These are phyloP conservation scores for Malurus melanocephalus DNA, from an alignment of 2,113 vertebrate species.

Conservation along the genomic window DNA sequence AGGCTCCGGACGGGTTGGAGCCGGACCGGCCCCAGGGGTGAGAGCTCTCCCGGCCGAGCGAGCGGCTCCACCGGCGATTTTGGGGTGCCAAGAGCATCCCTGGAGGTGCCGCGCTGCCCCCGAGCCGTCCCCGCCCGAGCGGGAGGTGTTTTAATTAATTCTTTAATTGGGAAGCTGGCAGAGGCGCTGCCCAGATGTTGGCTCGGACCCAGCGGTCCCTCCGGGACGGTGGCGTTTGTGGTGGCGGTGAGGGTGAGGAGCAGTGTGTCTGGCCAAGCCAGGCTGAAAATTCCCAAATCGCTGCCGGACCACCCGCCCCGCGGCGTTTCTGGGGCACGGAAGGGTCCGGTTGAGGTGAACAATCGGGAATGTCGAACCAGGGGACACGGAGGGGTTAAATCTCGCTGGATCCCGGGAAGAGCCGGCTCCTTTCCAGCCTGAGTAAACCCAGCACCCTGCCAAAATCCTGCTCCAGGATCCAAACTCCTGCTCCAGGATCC, in stretches of 20 bases:
- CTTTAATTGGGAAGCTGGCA: neutral
- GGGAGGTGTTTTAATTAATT: neutral
- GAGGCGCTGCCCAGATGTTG: neutral
- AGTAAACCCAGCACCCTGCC: neutral
- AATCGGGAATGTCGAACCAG: neutral
- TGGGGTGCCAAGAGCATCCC: neutral
- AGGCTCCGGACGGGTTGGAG: rapidly evolving
- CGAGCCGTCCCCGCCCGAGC: neutral
- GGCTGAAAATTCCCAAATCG: rapidly evolving
- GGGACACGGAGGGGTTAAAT: neutral
- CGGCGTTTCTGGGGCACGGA: rapidly evolving
- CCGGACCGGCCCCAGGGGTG: neutral
- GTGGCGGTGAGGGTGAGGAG: neutral
- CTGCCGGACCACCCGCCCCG: neutral
- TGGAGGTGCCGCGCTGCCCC: neutral
- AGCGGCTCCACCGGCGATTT: neutral
- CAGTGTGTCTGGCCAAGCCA: neutral
- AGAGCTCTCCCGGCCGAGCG: neutral
- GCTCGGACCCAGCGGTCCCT: neutral
- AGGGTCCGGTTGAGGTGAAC: rapidly evolving
- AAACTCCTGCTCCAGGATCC: neutral
- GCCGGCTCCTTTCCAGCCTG: neutral
- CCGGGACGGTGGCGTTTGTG: rapidly evolving
- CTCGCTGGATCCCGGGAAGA: neutral
- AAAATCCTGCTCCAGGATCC: neutral